Evolutionary conservation across 1,140 invertebrate species (phyloP).

Genomic region (Drosophila bifasciata): DNA sequence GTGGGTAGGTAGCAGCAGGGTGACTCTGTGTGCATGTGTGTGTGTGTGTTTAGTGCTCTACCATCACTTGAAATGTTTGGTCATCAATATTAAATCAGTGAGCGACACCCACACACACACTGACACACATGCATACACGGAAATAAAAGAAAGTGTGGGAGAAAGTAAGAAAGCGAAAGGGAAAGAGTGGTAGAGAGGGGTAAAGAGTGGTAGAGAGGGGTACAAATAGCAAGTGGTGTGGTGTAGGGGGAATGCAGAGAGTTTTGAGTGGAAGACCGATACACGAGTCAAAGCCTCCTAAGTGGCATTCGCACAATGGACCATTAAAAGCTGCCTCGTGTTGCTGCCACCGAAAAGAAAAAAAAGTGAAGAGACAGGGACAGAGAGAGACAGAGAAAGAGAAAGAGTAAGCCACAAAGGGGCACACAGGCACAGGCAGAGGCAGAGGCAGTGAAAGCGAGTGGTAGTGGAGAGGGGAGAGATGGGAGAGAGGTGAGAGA

Average conservation of each 20-base stretch:
- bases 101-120: slow-evolving; percentile 53
- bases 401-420: neutral
- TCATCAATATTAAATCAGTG: slow-evolving; percentile 79
- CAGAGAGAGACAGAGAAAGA: slow-evolving; percentile 6
- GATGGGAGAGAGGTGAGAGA: neutral
- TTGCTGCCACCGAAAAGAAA: slow-evolving; percentile 44
- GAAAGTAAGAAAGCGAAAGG: neutral
- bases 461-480: neutral
- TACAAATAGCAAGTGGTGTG: no score
- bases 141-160: slow-evolving; percentile 2
- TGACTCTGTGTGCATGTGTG: slow-evolving; percentile 17
- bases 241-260: no score
- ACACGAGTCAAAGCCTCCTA: slow-evolving; percentile 35
- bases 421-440: neutral
- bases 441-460: neutral
- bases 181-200: neutral
- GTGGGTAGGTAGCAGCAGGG: no score
- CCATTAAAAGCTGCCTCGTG: slow-evolving; percentile 78
- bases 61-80: slow-evolving; percentile 78
- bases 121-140: slow-evolving; percentile 43
- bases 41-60: slow-evolving; percentile 45
- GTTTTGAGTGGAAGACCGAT: no score
- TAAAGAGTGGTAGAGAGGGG: neutral
- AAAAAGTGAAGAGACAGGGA: slow-evolving; percentile 23
- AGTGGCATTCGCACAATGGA: slow-evolving; percentile 71